Conservation (phyloP, 2,113 vertebrate species). For the Tupaia tana region DNA sequence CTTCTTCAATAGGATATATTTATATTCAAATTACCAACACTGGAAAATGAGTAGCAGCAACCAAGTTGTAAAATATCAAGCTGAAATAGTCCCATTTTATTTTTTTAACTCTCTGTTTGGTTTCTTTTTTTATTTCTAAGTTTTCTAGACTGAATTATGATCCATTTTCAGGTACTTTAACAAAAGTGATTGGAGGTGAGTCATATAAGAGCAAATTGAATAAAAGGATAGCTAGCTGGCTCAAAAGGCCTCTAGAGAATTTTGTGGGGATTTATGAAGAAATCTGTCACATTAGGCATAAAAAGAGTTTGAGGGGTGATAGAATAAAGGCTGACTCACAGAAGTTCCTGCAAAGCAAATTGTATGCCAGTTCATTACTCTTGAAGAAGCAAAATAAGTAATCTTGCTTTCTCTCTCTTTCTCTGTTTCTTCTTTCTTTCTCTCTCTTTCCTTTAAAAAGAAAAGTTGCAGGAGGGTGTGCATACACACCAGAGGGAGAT, state of each 20-base stretch:
- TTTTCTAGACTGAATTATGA: conserved; percentile 55
- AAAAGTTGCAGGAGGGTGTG: too few species aligned
- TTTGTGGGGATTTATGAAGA: conserved; percentile 48
- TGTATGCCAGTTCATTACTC: not conserved
- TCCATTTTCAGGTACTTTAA: conserved; percentile 7
- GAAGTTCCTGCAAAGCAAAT: conserved; percentile 35
- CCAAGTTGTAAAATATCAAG: conserved; percentile 3
- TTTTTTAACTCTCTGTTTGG: not conserved
- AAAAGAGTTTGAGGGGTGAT: not conserved
- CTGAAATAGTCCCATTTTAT: conserved; percentile 10
- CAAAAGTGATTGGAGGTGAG: conserved; percentile 35
- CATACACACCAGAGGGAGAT: too few species aligned
- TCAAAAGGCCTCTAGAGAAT: conserved; percentile 29
- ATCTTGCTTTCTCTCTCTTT: not conserved
- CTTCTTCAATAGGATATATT: not conserved
- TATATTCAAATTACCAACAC: not conserved
- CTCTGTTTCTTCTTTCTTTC: too few species aligned
- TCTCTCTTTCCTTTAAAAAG: too few species aligned
- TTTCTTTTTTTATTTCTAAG: conserved; percentile 49
- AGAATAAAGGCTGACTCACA: conserved; percentile 45
- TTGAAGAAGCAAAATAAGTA: conserved; percentile 6
- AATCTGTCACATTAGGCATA: conserved; percentile 39
- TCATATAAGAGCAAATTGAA: not conserved
- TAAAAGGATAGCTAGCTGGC: not conserved
- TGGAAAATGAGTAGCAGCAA: not conserved